Conservation (phyloP, 1,140 invertebrate species). For the Eubasilissa regina region DNA sequence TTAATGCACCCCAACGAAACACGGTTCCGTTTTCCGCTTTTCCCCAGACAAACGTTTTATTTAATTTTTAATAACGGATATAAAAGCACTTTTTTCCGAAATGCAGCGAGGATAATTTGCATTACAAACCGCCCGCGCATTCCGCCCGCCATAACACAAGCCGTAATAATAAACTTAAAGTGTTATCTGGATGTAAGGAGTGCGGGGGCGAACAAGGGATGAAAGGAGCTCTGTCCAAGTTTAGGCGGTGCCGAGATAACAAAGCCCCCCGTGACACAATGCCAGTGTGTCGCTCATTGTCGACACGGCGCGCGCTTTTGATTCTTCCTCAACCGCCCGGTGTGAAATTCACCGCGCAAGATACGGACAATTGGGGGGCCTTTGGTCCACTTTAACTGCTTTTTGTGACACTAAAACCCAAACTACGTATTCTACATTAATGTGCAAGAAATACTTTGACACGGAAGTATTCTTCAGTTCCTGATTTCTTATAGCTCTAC, state of each 20-base stretch:
- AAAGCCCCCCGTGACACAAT: constrained; percentile 53
- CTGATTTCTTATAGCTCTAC: no score
- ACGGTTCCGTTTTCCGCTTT: no score
- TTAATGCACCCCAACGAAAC: no score
- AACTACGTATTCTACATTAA: no score
- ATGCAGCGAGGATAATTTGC: constrained; percentile 35
- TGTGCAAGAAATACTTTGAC: no score
- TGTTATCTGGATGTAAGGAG: constrained; percentile 58
- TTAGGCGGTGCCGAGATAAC: constrained; percentile 48
- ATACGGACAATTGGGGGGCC: no score
- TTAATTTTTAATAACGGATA: constrained; percentile 37
- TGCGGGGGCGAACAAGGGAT: constrained; percentile 42
- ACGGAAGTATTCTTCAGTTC: no score
- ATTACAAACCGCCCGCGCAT: constrained; percentile 34
- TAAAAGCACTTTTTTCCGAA: constrained; percentile 29
- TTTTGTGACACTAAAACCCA: no score
- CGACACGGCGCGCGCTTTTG: constrained; percentile 13
- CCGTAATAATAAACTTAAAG: constrained; percentile 50
- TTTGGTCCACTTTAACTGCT: no score
- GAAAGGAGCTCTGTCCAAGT: constrained; percentile 48
- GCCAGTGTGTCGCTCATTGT: constrained; percentile 50
- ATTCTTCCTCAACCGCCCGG: constrained; percentile 3
- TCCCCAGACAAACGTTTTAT: no score
- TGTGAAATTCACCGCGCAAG: background rate
- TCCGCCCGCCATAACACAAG: constrained; percentile 26